Evolutionary conservation across 1,140 invertebrate genomes (phyloP).

Genomic region (Bombus waltoni): DNA sequence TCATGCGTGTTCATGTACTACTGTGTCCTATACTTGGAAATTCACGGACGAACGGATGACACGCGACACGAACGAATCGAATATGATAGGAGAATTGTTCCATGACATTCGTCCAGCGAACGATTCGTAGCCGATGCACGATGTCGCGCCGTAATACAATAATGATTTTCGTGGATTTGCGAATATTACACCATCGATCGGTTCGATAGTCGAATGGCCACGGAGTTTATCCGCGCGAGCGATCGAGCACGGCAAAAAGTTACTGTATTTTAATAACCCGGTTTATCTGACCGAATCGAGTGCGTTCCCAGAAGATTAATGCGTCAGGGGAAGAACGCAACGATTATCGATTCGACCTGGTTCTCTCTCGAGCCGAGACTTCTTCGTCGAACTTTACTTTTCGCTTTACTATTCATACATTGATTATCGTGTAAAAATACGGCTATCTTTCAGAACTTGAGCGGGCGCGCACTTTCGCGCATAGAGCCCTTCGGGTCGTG

Average conservation of each 20-base stretch:
- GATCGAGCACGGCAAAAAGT: slow-evolving; percentile 27
- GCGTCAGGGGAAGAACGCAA: slow-evolving; percentile 15
- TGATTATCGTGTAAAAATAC: slow-evolving; percentile 38
- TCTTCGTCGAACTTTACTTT: slow-evolving; percentile 26
- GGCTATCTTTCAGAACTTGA: background rate
- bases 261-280: slow-evolving; percentile 53
- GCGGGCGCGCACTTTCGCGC: background rate
- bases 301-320: slow-evolving; percentile 48
- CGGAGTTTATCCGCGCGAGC: slow-evolving; percentile 22
- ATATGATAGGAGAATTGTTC: background rate
- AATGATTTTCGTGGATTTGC: slow-evolving; percentile 38
- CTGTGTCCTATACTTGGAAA: background rate
- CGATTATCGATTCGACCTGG: slow-evolving; percentile 42
- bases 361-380: background rate
- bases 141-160: slow-evolving; percentile 12
- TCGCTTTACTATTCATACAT: slow-evolving; percentile 27
- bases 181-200: slow-evolving; percentile 31
- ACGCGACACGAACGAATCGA: slow-evolving; percentile 3
- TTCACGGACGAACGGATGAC: slow-evolving; percentile 1
- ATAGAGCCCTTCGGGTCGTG: background rate
- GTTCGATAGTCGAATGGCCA: slow-evolving; percentile 18
- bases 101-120: background rate
- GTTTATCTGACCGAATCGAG: slow-evolving; percentile 43
- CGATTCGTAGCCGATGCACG: background rate
- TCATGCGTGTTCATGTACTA: background rate